Evolutionary conservation across 2,888 invertebrate genomes (phyloP).

Genomic region (Ornithoptera priamus): DNA sequence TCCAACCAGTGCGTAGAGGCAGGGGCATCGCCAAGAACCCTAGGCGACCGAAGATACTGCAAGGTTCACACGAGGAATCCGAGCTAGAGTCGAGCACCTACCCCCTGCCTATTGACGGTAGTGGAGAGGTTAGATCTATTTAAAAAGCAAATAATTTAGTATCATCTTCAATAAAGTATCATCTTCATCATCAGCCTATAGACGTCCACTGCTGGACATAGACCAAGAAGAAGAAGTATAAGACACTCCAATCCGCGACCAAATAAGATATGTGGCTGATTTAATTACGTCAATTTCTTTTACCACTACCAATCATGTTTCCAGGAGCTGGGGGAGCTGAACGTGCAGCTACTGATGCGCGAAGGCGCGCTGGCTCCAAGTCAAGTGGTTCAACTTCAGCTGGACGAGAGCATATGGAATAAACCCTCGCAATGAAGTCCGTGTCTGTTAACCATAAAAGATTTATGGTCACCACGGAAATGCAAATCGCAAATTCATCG

Average conservation of each 20-base stretch:
- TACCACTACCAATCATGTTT: slow-evolving; percentile 16
- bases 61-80: slow-evolving; percentile 1
- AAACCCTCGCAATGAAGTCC: neutral
- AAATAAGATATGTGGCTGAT: no score
- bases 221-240: no score
- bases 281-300: neutral
- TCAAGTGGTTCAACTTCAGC: slow-evolving; percentile 49
- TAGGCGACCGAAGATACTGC: slow-evolving; percentile 45
- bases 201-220: no score
- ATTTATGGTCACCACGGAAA: neutral
- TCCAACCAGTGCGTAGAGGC: slow-evolving; percentile 39
- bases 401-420: slow-evolving; percentile 40
- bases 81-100: slow-evolving; percentile 12
- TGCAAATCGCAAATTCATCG: no score
- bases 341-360: slow-evolving; percentile 52
- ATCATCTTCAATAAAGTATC: no score
- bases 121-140: slow-evolving; percentile 30
- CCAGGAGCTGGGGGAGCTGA: slow-evolving; percentile 50
- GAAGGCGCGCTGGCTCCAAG: slow-evolving; percentile 45
- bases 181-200: no score
- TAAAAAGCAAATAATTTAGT: neutral
- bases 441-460: neutral
- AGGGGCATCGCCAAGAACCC: slow-evolving; percentile 49
- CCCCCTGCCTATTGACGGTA: slow-evolving; percentile 17
- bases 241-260: no score